These are phyloP conservation scores for Cheilosia pagana DNA, from an alignment of 2,888 invertebrate genomes.

Conservation along the genomic window DNA sequence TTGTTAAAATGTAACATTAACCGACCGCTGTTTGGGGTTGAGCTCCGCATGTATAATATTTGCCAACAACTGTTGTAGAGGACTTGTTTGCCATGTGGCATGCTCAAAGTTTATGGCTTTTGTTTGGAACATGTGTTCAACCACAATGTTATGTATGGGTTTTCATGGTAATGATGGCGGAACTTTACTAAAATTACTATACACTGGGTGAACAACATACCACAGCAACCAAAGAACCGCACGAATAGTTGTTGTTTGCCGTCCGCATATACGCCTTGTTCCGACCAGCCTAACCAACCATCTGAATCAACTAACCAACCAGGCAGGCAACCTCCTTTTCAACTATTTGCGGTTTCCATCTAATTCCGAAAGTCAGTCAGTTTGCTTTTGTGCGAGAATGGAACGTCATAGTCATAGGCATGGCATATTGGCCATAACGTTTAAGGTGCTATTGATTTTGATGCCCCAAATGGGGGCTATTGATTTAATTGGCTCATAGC, in stretches of 20 bases:
- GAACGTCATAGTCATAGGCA: neutral
- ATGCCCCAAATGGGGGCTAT: neutral
- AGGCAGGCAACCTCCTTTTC: constrained; percentile 49
- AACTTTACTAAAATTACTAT: constrained; percentile 69
- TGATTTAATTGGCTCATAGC: neutral
- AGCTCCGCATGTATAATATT: constrained; percentile 17
- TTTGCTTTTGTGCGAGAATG: constrained; percentile 18
- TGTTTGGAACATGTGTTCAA: constrained; percentile 73
- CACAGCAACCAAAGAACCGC: constrained; percentile 56
- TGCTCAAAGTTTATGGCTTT: constrained; percentile 71
- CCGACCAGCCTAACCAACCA: constrained; percentile 22
- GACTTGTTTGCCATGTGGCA: constrained; percentile 65
- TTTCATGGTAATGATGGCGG: constrained; percentile 70
- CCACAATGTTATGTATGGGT: constrained; percentile 74
- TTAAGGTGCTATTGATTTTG: constrained; percentile 33
- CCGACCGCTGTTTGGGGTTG: constrained; percentile 42
- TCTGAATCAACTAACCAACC: constrained; percentile 24
- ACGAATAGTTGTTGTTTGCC: constrained; percentile 68
- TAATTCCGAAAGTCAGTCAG: constrained; percentile 65
- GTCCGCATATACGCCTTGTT: constrained; percentile 35
- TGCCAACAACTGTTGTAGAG: constrained; percentile 41
- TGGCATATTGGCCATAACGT: constrained; percentile 11
- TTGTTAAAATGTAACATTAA: constrained; percentile 45
- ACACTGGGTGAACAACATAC: constrained; percentile 51
- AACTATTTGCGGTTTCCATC: constrained; percentile 70